Percentiles rank a stretch among this genome's conserved stretches.
These are phyloP conservation scores for Laterallus jamaicensis DNA, from an alignment of 2,113 vertebrate genomes.

Conservation along the genomic window DNA sequence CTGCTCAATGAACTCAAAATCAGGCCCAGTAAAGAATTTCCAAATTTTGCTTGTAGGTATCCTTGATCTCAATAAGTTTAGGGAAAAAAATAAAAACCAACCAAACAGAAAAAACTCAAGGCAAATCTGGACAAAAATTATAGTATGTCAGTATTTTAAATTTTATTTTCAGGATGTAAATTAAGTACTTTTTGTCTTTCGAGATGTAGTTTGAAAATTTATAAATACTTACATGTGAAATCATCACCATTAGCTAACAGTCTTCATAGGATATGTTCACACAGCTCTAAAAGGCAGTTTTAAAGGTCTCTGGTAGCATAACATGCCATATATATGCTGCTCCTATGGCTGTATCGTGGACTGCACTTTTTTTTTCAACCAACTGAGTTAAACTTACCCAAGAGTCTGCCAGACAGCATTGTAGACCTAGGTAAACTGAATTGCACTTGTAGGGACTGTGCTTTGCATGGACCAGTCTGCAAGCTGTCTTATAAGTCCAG, in stretches of 20 bases:
- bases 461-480: not conserved
- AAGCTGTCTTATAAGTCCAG: not conserved
- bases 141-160: not conserved
- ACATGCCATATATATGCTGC: not conserved
- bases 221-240: not conserved
- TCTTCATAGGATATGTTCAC: not conserved
- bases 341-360: not conserved
- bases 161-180: not conserved
- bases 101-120: not conserved
- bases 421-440: not conserved
- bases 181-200: not conserved
- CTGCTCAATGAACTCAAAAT: slow-evolving; percentile 53
- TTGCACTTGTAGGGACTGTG: not conserved
- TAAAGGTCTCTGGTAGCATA: not conserved
- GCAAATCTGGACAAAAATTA: not conserved
- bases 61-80: not conserved
- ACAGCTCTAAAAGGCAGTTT: not conserved
- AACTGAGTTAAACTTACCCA: not conserved
- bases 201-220: not conserved
- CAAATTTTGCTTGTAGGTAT: not conserved
- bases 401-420: not conserved
- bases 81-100: not conserved
- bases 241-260: not conserved
- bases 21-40: not conserved
- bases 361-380: not conserved